These are phyloP conservation scores for Pangasianodon gigas DNA, from an alignment of 2,113 vertebrate genomes.

Conservation along the genomic window DNA sequence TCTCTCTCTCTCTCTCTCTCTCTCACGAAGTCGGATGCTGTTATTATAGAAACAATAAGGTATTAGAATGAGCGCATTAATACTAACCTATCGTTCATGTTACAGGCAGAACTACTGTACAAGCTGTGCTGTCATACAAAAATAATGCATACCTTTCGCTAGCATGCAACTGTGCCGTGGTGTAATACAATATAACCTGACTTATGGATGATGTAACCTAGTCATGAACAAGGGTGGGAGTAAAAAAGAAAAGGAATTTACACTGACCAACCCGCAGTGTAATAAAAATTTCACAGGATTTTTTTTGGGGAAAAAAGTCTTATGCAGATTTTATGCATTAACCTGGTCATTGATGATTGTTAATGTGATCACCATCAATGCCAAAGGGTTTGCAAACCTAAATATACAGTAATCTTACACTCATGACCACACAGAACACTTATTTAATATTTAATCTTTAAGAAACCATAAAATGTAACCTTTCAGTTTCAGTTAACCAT, in stretches of 20 bases:
- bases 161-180: background rate
- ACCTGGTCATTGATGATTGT: background rate
- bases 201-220: background rate
- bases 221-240: background rate
- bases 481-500: background rate
- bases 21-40: background rate
- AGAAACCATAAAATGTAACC: background rate
- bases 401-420: background rate
- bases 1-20: background rate
- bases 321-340: background rate
- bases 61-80: background rate
- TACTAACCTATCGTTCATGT: background rate
- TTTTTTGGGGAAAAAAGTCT: too few species aligned
- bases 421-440: background rate
- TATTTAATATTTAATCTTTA: slow-evolving; percentile 2
- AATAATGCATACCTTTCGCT: background rate
- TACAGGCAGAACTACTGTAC: background rate
- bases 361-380: background rate
- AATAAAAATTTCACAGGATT: background rate
- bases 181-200: background rate
- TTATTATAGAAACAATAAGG: background rate
- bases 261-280: background rate
- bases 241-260: background rate
- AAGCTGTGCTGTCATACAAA: background rate
- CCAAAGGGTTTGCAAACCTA: background rate